phyloP scores from a whole-genome alignment of 2,888 invertebrate species.

The Agelastica alni region DNA sequence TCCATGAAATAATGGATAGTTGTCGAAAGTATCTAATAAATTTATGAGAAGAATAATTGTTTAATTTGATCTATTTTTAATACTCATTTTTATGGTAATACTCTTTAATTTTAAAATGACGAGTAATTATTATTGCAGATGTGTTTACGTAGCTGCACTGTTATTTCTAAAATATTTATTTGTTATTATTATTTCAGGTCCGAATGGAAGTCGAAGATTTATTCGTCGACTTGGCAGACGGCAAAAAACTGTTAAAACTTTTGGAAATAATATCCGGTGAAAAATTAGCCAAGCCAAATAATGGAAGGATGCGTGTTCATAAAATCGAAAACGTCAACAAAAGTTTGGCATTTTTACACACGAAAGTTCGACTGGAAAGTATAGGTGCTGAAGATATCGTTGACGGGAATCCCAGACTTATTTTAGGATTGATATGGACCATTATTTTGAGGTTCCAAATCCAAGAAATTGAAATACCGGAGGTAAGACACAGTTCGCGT shows the following conservation, averaged over 20 bases:
- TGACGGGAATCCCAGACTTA: slow-evolving; percentile 95
- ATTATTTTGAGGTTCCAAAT: slow-evolving; percentile 99
- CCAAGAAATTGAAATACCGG: slow-evolving; percentile 97
- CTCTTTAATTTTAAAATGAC: too few species aligned
- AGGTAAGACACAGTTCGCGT: too few species aligned
- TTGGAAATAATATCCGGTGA: slow-evolving; percentile 99
- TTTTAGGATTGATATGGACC: slow-evolving; percentile 98
- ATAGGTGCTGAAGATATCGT: slow-evolving; percentile 99
- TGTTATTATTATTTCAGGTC: slow-evolving; percentile 78
- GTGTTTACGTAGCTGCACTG: too few species aligned
- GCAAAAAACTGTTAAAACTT: slow-evolving; percentile 87
- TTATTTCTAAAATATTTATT: too few species aligned
- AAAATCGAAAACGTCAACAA: slow-evolving; percentile 99
- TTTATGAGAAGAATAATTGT: too few species aligned
- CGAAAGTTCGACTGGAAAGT: slow-evolving; percentile 95
- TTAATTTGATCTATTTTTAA: too few species aligned
- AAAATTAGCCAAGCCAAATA: slow-evolving; percentile 94
- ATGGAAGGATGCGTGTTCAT: slow-evolving; percentile 94
- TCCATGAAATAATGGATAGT: too few species aligned
- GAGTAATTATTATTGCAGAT: too few species aligned
- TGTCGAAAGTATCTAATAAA: too few species aligned
- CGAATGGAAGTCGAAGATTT: slow-evolving; percentile 98
- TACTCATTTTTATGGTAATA: too few species aligned
- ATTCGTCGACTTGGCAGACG: slow-evolving; percentile 95
- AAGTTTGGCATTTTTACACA: slow-evolving; percentile 92